phyloP scores from a whole-genome alignment of 37 sponge, comb jelly and placozoan genomes.

The Axinella damicornis region DNA sequence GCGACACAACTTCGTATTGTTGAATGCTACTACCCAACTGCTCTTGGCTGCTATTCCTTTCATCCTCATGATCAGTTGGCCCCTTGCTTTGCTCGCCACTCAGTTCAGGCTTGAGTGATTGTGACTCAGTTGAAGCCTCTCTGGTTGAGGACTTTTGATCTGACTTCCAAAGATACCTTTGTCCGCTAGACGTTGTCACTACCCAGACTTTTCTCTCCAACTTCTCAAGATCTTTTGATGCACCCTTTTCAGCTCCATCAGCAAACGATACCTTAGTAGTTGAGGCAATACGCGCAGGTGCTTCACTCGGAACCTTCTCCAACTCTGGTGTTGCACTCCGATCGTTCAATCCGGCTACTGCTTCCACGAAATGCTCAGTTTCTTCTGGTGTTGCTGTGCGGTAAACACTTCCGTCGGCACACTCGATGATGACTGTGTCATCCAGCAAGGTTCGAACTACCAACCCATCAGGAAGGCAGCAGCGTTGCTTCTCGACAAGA shows the following conservation, averaged over 20 bases:
- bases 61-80: no score
- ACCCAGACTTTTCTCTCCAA: conserved; percentile 29
- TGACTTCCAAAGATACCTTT: conserved; percentile 20
- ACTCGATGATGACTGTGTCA: conserved; percentile 31
- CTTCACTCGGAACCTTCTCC: background rate
- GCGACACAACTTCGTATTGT: background rate
- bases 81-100: conserved; percentile 15
- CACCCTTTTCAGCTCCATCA: background rate
- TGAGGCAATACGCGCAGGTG: background rate
- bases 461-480: conserved; percentile 57
- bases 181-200: conserved; percentile 48
- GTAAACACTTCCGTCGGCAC: conserved; percentile 61
- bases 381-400: conserved; percentile 42
- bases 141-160: background rate
- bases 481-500: conserved; percentile 20
- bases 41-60: no score
- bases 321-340: background rate
- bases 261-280: conserved; percentile 32
- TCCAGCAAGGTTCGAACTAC: conserved; percentile 48
- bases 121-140: conserved; percentile 18
- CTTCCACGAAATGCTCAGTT: background rate
- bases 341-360: background rate
- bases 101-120: no score
- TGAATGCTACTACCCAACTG: no score
- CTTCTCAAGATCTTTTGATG: no score